These are phyloP conservation scores for Rotaria macrura DNA, from an alignment of 2,888 invertebrate species.

Conservation along the genomic window DNA sequence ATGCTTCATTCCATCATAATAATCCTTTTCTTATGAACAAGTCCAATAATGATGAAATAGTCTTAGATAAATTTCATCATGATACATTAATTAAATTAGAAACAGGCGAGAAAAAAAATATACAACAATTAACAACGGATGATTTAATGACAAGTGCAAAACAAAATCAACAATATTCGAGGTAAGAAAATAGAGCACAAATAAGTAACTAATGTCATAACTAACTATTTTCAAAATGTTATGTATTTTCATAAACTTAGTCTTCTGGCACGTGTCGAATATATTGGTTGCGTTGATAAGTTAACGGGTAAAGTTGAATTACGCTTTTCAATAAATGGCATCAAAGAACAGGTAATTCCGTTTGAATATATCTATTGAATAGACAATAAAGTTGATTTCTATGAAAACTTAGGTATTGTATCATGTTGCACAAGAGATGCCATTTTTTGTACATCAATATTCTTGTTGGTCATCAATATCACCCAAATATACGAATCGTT, in stretches of 20 bases:
- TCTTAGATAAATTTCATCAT: neutral
- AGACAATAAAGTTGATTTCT: neutral
- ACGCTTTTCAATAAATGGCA: neutral
- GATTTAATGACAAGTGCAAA: neutral
- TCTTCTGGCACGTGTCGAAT: neutral
- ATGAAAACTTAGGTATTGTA: neutral
- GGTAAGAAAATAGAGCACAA: neutral
- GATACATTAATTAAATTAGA: neutral
- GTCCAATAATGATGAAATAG: neutral
- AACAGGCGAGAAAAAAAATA: neutral
- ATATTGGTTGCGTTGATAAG: neutral
- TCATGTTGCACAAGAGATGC: neutral
- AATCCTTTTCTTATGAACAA: neutral
- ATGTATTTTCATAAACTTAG: neutral
- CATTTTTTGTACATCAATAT: conserved; percentile 19
- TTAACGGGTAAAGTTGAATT: neutral
- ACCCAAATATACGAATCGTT: neutral
- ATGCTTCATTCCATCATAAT: neutral
- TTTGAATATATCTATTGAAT: neutral
- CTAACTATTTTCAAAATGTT: neutral
- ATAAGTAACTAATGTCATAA: neutral
- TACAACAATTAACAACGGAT: neutral
- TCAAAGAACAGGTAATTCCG: neutral
- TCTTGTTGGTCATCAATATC: conserved; percentile 12
- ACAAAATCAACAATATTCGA: neutral